Evolutionary conservation across 2,113 vertebrate species (phyloP), one percentile per base, ranked within the genome.

Genomic region (Calypte anna): DNA sequence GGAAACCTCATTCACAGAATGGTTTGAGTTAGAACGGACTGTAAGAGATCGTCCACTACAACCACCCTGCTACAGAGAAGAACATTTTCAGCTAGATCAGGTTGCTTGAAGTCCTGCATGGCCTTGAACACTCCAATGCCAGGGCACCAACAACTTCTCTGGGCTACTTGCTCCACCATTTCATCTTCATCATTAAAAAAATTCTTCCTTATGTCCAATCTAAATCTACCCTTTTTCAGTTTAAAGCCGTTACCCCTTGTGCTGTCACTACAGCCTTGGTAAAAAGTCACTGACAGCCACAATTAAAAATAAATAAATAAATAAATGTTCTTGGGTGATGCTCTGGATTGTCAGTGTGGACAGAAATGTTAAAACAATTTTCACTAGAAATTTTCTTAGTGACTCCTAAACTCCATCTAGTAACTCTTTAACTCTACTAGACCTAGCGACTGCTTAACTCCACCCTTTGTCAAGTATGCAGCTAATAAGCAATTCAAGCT

Each of bases 1-100:
- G 62, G 20, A 73, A 72, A 50, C 14, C 5, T 68, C 24, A 36
- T 54, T 44, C 14, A 67, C 8, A 17, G 7, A 50, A 62, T 7
- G 2, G 6, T 12, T 15, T 53, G 16, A 2, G 7, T 31, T 78
- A 8, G 23, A 74, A 51, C 0, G 2, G 7, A 31, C 30, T 51
- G 87, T 38, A 28, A 40, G 40, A 51, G 13, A 25, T 8, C 27
- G 57, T 5, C 10, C 20, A 80, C 6, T 19, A 27, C 11, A 18
- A n/a, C 1, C 3, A 12, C 14, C 8, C 10, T 25, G 25, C 7
- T 12, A 12, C 1, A 0, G 9, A 11, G 12, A 74, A 9, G 9
- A 19, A 8, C 14, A 70, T 2, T 6, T 78, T 70, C 19, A 30
- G 53, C 16, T 31, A 46, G 25, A 31, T 5, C 38, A 68, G 31